Evolutionary conservation across 2,113 vertebrate genomes (phyloP), one percentile per base, ranked within the genome.

Genomic region (Ailurus styani): DNA sequence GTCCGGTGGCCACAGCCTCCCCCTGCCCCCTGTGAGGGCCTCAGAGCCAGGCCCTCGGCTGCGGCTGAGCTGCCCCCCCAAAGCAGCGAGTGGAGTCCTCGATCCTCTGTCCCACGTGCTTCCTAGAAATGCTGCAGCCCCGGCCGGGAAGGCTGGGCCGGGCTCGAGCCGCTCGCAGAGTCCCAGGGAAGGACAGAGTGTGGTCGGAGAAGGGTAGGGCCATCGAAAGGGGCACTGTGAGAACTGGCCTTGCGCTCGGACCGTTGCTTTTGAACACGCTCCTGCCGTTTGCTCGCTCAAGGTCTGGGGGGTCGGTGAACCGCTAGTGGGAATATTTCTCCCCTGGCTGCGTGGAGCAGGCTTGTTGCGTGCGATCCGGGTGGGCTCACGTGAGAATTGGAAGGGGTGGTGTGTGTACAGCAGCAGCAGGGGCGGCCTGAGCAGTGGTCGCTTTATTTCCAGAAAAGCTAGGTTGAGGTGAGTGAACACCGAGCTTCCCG

Each of bases 301-400:
- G 37, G 21, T 37, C 8, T 4, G 11, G 70, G 13, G 25, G 31
- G 27, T 14, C 37, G 4, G 37, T 9, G 57, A 70, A 31, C 17
- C 15, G 72, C 62, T 40, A 29, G 9, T 42, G 45, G 60, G 37
- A 27, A 14, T 17, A 10, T 0, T 2, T 31, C 50, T 68, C 20
- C 42, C 62, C 27, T 23, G 45, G 64, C 14, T 42, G 18, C 5
- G 34, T 6, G 15, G 66, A 60, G 34, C 21, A 27, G 25, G 5
- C 21, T 52, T 29, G 2, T 0, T 31, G 66, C 0, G 11, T 42
- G 1, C 15, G 40, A 40, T 17, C 0, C 5, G 1, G 0, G 8
- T 1, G 23, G 31, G 37, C 15, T 60, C 21, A 10, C 3, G 37
- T 25, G 83, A 54, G n/a, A 25, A 5, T 1, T 7, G 23, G 37